phyloP scores from a whole-genome alignment of 2,888 invertebrate genomes.

The Drosophila tanythrix region DNA sequence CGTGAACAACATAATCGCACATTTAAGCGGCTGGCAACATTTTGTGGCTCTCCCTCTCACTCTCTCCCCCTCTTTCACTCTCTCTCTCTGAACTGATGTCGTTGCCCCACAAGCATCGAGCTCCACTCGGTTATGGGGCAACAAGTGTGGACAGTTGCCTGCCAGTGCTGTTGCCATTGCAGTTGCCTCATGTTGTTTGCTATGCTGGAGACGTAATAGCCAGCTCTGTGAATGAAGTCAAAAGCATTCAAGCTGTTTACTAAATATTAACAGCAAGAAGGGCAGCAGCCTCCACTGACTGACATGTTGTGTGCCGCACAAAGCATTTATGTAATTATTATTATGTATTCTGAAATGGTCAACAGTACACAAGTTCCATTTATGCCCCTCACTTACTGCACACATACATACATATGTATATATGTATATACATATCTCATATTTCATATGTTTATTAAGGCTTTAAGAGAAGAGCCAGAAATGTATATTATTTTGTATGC shows the following conservation, averaged over 20 bases:
- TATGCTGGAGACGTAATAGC: slow-evolving; percentile 32
- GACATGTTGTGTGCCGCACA: slow-evolving; percentile 1
- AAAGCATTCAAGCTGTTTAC: slow-evolving; percentile 42
- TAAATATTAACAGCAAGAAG: slow-evolving; percentile 38
- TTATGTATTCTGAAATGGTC: slow-evolving; percentile 2
- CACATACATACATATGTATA: no score
- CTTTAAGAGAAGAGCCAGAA: neutral
- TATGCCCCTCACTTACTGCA: neutral
- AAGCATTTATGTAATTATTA: slow-evolving; percentile 3
- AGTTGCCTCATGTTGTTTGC: slow-evolving; percentile 13
- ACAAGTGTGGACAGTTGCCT: slow-evolving; percentile 57
- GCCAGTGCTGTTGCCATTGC: slow-evolving; percentile 14
- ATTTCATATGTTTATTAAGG: neutral
- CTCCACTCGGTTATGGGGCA: slow-evolving; percentile 43
- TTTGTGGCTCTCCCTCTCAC: slow-evolving; percentile 4
- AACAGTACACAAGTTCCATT: neutral
- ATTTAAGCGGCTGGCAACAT: slow-evolving; percentile 61
- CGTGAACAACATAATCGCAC: slow-evolving; percentile 66
- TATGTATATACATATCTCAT: neutral
- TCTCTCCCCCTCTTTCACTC: neutral
- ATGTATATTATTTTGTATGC: neutral
- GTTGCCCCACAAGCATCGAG: slow-evolving; percentile 34
- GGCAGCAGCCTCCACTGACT: slow-evolving; percentile 12
- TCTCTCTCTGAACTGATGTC: slow-evolving; percentile 13
- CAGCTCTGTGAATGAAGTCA: slow-evolving; percentile 38